Base-by-base conservation (phyloP, 2,113 vertebrate species). In the Colinus virginianus region DNA sequence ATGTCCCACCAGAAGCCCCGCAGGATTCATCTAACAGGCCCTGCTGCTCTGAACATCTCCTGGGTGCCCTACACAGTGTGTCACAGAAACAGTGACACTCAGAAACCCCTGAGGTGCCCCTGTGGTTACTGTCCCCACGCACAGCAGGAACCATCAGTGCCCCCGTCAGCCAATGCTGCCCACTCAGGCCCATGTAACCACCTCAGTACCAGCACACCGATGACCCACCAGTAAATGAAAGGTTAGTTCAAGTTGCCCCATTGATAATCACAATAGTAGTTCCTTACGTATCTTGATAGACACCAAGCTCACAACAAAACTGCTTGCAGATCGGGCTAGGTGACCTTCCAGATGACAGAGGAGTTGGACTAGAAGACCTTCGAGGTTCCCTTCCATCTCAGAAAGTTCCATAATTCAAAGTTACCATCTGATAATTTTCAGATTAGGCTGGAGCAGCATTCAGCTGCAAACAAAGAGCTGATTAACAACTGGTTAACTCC, bases 401-500 rank as follows among this genome's bases (percentile, higher is more conserved):
- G 12, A 23, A 22, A 49, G 9, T 53, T 15, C 26, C 28, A 26
- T 53, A 26, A 28, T 28, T 53, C 48, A 64, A 72, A 91, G 58
- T 53, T 32, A 48, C 15, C 69, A 71, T 13, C 23, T 1, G 0
- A 58, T 70, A 55, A 49, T 64, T 38, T 69, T 66, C 59, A 18
- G 28, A n/a, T 91, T 45, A 62, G 36, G 68, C 7, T 20, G 26
- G 10, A 88, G 14, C 22, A 67, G 71, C 49, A 40, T 61, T 53
- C 5, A 0, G 64, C 68, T 76, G 43, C 86, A 81, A 87, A 53
- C 3, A 10, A 95, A 26, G 46, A 68, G 4, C 74, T 74, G 91
- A 82, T 69, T 76, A 92, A 92, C 74, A 90, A 87, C 66, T 61
- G 71, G 81, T 87, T 91, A 96, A 96, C 49, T 87, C 40, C 74